Evolutionary conservation across 2,797 vertebrate species (phyloP), one percentile per base, ranked within the genome.

Genomic region (Streptopelia turtur): DNA sequence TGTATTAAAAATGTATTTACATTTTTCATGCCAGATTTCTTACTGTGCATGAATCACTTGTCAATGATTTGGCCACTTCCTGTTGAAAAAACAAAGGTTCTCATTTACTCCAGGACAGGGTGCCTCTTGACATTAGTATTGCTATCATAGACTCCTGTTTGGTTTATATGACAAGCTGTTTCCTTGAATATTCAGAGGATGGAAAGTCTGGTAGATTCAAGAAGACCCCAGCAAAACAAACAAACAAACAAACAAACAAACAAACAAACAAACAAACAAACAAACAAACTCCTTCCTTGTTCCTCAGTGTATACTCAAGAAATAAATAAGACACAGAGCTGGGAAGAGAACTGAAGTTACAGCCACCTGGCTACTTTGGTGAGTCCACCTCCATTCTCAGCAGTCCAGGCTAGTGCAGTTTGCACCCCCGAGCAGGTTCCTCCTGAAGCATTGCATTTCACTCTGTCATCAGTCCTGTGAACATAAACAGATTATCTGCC

Each of bases 361-460:
- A 30, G 30, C 9, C 25, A 25, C 14, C 20, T 84, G 37, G 16
- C 24, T 52, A 61, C n/a, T 90, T n/a, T 55, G 49, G 8, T 12
- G 39, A 57, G 47, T 10, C 21, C 59, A 55, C 14, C 23, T 78
- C 53, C 28, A 14, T 37, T 53, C 35, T 70, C 45, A 77, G 25
- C 17, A 74, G 41, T 25, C 7, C 57, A 80, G n/a, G 17, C 33
- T 20, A 37, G 25, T 27, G 33, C 52, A 41, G 16, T 59, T 85
- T 60, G 4, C 2, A 8, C 6, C 22, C 10, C 11, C 14, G 7
- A 20, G 3, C 6, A 52, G 47, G 24, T 8, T 2, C 3, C 16
- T 33, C 70, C 35, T 61, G 39, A 72, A 71, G 31, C 16, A 50
- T 15, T 33, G 22, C 11, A 5, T 87, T 92, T 87, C 64, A 53